Percentiles rank a stretch among this genome's conserved stretches.
Evolutionary conservation across 2,888 invertebrate genomes (phyloP).

Genomic region (Morinoia aosen): DNA sequence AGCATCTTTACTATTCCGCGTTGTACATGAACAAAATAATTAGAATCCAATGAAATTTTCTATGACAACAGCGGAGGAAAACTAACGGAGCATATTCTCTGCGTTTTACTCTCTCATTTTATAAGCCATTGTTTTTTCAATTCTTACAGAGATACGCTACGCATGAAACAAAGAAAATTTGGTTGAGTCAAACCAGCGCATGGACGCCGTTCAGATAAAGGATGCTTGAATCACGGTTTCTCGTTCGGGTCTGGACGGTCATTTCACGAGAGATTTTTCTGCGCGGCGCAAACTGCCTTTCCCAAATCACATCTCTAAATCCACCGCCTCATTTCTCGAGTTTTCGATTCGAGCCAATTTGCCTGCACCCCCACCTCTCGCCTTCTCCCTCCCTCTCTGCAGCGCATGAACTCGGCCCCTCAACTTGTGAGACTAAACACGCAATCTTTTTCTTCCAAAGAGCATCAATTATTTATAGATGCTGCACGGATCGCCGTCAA

Average conservation of each 20-base stretch:
- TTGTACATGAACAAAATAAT: too few species aligned
- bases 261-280: conserved; percentile 18
- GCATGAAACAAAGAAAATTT: not conserved
- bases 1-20: too few species aligned
- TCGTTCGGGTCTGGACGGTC: not conserved
- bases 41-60: too few species aligned
- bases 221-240: not conserved
- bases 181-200: not conserved
- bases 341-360: conserved; percentile 15
- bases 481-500: too few species aligned
- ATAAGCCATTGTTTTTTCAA: too few species aligned
- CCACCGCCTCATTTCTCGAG: conserved; percentile 31
- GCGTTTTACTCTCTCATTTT: too few species aligned
- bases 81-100: too few species aligned
- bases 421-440: too few species aligned
- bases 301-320: conserved; percentile 15
- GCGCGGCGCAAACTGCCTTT: not conserved
- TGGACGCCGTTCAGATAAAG: not conserved
- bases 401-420: too few species aligned
- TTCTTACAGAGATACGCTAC: not conserved
- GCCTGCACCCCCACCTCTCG: not conserved
- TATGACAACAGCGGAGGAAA: too few species aligned
- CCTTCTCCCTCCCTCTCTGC: not conserved
- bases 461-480: too few species aligned
- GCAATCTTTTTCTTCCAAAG: too few species aligned